Conservation (phyloP, 37 sponge, comb jelly and placozoan species). For the Beroe forskalii region DNA sequence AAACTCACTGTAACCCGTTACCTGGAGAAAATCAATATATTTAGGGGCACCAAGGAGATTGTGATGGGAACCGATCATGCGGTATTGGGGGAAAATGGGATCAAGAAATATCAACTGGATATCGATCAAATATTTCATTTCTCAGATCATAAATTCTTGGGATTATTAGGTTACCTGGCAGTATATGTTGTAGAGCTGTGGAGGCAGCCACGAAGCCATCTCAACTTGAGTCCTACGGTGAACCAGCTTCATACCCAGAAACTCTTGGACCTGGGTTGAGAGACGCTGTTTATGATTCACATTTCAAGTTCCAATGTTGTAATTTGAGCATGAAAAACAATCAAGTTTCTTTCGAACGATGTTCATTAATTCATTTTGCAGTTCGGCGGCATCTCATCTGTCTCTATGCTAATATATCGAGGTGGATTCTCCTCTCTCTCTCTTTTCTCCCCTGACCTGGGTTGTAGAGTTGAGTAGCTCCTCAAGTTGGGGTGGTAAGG, state of each 20-base stretch:
- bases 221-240: constrained; percentile 10
- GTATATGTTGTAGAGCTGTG: constrained; percentile 46
- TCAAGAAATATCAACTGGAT: background rate
- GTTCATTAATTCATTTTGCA: too few species aligned
- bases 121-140: background rate
- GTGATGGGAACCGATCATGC: too few species aligned
- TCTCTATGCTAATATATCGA: too few species aligned
- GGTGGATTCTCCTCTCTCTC: too few species aligned
- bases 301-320: background rate
- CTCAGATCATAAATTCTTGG: background rate
- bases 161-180: background rate
- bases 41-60: too few species aligned
- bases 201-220: constrained; percentile 53
- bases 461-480: constrained; percentile 4
- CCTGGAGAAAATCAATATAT: background rate
- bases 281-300: background rate
- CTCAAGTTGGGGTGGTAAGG: constrained; percentile 44
- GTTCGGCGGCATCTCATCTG: too few species aligned
- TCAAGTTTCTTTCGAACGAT: background rate
- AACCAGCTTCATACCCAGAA: constrained; percentile 39
- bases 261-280: constrained; percentile 40
- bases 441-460: background rate
- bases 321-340: background rate
- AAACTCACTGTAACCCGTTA: constrained; percentile 38
- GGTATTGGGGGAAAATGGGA: background rate